A percentile compares a stretch with the other conserved stretches of the same genome.
Conservation (phyloP, 2,113 vertebrate species). For the Tupaia tana region DNA sequence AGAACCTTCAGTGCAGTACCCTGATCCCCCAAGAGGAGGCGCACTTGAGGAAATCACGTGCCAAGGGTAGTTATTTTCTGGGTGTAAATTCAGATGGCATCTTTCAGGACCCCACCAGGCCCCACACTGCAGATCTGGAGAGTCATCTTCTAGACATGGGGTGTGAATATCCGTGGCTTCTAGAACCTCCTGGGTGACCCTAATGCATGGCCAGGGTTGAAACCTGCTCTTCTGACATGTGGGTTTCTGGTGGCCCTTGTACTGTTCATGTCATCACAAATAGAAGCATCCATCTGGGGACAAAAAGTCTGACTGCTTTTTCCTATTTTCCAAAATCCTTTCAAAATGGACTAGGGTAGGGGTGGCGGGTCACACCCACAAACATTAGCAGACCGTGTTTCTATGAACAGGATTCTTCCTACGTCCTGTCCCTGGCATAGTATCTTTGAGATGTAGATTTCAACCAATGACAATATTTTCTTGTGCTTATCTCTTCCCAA, state of each 20-base stretch:
- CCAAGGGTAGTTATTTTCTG: neutral
- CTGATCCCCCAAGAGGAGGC: neutral
- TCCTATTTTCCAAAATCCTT: too few species aligned
- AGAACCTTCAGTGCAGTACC: neutral
- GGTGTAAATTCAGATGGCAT: neutral
- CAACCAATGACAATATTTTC: too few species aligned
- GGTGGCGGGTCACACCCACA: too few species aligned
- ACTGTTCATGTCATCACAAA: neutral
- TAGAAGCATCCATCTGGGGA: neutral
- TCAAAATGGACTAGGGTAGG: too few species aligned
- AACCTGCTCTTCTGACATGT: neutral
- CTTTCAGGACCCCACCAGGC: neutral
- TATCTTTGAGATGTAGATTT: too few species aligned
- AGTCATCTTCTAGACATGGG: neutral
- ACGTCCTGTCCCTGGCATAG: too few species aligned
- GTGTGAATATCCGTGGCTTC: neutral
- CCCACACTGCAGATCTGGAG: neutral
- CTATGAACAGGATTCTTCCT: too few species aligned
- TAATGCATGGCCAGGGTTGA: neutral
- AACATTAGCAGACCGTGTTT: too few species aligned
- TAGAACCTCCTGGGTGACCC: neutral
- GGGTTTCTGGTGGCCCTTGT: neutral
- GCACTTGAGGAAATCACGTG: fast-evolving
- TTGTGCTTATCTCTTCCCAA: too few species aligned
- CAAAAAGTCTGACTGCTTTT: too few species aligned